phyloP scores from a whole-genome alignment of 1,140 invertebrate species.

The Pentalonia nigronervosa region DNA sequence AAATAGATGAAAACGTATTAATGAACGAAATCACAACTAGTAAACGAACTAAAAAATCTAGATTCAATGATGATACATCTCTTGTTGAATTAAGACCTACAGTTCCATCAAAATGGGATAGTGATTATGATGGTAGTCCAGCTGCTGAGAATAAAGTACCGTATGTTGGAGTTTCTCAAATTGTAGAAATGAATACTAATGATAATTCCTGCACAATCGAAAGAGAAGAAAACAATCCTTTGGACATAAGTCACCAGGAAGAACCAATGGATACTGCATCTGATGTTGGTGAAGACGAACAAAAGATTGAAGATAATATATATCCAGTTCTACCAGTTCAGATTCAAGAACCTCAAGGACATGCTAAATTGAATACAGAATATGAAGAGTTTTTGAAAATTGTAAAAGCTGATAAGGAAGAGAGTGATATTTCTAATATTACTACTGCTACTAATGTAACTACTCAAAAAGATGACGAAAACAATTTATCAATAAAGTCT shows the following conservation, averaged over 20 bases:
- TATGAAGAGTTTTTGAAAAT: conserved; percentile 59
- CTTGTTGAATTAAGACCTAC: conserved; percentile 45
- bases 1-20: conserved; percentile 37
- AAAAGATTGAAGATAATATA: background rate
- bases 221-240: background rate
- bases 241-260: background rate
- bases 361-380: conserved; percentile 42
- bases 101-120: conserved; percentile 60
- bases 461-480: background rate
- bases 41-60: conserved; percentile 54
- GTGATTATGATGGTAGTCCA: conserved; percentile 60
- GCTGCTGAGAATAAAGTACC: background rate
- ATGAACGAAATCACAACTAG: conserved; percentile 10
- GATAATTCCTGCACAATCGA: background rate
- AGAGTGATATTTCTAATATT: background rate
- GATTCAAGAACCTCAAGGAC: background rate
- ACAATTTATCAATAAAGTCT: background rate
- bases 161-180: conserved; percentile 20
- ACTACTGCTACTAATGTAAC: background rate
- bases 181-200: conserved; percentile 1
- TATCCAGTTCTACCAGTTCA: background rate
- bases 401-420: conserved; percentile 30
- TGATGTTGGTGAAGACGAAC: background rate
- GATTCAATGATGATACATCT: conserved; percentile 40
- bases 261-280: conserved; percentile 17